Evolutionary conservation across 1,140 invertebrate genomes (phyloP), one percentile per base, ranked within the genome.

Genomic region (Sarcophaga bullata): DNA sequence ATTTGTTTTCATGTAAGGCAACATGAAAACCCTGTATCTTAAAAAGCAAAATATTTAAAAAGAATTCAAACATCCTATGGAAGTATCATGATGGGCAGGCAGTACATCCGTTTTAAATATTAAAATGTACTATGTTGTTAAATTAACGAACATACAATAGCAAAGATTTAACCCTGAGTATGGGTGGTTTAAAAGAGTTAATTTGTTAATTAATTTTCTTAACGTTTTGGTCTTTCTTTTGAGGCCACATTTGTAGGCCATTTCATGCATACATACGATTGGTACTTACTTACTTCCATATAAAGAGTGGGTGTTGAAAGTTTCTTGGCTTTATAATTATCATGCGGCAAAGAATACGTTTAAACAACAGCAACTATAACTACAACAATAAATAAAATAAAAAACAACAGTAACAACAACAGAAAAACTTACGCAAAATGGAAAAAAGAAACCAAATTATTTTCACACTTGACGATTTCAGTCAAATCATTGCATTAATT

Each of bases 401-500:
- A 37, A 1, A 37, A 58, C 54, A 58, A 58, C 4, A n/a, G 15
- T n/a, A 58, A n/a, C 5, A 15, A n/a, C 10, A 58, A 58, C 25
- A 58, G 7, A 58, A 58, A 58, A 58, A 58, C 54, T 58, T 58
- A 58, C 54, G 54, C 54, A 58, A 58, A 37, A 37, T 2, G 25
- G 1, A 37, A 37, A 37, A 37, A 58, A 58, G 54, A 58, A 58
- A 58, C 54, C 54, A 58, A 58, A 58, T n/a, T 58, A 58, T n/a
- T 58, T 58, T 58, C 54, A 58, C 54, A 58, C 54, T 58, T 58
- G 54, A 58, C 54, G 54, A 58, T 58, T 58, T 58, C 54, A 58
- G 54, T 58, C 54, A 58, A 58, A 58, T 58, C 54, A 58, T 58
- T 58, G 54, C 54, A 58, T 58, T 58, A 58, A 58, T 58, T 58